phyloP scores from a whole-genome alignment of 1,140 invertebrate genomes.

The Drosophila teissieri region DNA sequence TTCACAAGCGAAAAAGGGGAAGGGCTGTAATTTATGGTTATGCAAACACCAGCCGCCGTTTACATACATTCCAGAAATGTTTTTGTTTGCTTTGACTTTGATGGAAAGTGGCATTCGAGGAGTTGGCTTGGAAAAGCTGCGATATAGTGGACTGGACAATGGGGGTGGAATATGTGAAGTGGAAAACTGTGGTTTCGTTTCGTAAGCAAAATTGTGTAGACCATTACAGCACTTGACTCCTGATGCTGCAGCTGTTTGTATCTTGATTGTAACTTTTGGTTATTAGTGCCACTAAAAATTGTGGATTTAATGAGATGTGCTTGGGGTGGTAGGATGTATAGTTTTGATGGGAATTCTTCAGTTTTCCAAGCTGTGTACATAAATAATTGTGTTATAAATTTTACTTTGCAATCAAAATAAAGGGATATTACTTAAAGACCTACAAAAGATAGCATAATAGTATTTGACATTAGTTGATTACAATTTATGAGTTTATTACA shows the following conservation, averaged over 20 bases:
- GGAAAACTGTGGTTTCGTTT: conserved; percentile 37
- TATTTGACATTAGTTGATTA: neutral
- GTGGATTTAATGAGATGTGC: neutral
- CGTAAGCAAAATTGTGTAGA: neutral
- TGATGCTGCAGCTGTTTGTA: conserved; percentile 23
- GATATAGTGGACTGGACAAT: conserved; percentile 7
- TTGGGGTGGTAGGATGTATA: neutral
- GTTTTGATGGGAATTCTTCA: neutral
- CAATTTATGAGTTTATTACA: too few relatives aligned
- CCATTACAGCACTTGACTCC: conserved; percentile 28
- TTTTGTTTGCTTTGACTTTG: conserved; percentile 76
- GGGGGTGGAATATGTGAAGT: conserved; percentile 35
- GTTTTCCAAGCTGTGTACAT: neutral
- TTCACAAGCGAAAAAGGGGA: conserved; percentile 11
- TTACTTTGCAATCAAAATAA: too few relatives aligned
- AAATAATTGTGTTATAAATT: too few relatives aligned
- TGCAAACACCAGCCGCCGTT: conserved; percentile 58
- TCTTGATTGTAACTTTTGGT: conserved; percentile 3
- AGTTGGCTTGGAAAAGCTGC: neutral
- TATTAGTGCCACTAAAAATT: neutral
- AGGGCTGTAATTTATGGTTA: conserved; percentile 67
- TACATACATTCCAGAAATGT: conserved; percentile 75
- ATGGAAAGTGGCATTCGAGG: conserved; percentile 44
- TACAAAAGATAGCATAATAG: too few relatives aligned
- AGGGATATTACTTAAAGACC: too few relatives aligned